These are phyloP conservation scores for Crocallis elinguaria DNA, from an alignment of 2,888 invertebrate genomes.

Conservation along the genomic window DNA sequence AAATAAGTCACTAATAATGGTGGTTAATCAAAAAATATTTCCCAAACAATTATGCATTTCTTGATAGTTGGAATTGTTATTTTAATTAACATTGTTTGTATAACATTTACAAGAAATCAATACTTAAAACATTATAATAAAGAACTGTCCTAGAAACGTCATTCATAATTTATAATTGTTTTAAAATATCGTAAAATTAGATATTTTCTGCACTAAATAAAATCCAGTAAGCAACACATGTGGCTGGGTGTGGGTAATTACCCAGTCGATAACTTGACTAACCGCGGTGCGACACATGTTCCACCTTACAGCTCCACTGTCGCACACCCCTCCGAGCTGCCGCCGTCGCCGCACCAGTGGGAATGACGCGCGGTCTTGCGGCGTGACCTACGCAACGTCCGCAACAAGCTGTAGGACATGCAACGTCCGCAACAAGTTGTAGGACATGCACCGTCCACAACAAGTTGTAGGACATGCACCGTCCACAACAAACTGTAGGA, in stretches of 20 bases:
- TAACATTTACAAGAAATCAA: no score
- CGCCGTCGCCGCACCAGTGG: conserved; percentile 99
- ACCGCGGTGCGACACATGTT: conserved; percentile 42
- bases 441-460: background rate
- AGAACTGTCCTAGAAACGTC: no score
- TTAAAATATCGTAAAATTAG: background rate
- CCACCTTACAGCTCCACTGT: conserved; percentile 94
- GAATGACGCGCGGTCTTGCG: conserved; percentile 89
- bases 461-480: no score
- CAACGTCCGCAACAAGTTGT: background rate
- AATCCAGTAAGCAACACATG: conserved; percentile 39
- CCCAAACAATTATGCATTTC: no score
- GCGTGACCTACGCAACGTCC: conserved; percentile 31
- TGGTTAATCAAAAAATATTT: background rate
- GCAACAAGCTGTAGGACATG: conserved; percentile 8
- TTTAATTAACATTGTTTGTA: no score
- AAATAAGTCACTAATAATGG: background rate
- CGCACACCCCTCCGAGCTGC: conserved; percentile 98
- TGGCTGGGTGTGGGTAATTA: conserved; percentile 57
- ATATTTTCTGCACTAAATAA: background rate
- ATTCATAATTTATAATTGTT: no score
- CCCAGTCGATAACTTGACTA: conserved; percentile 33
- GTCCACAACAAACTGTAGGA: no score
- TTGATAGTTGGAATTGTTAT: no score
- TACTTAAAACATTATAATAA: no score